Evolutionary conservation across 2,113 vertebrate species (phyloP).

Genomic region (Mustela lutreola): DNA sequence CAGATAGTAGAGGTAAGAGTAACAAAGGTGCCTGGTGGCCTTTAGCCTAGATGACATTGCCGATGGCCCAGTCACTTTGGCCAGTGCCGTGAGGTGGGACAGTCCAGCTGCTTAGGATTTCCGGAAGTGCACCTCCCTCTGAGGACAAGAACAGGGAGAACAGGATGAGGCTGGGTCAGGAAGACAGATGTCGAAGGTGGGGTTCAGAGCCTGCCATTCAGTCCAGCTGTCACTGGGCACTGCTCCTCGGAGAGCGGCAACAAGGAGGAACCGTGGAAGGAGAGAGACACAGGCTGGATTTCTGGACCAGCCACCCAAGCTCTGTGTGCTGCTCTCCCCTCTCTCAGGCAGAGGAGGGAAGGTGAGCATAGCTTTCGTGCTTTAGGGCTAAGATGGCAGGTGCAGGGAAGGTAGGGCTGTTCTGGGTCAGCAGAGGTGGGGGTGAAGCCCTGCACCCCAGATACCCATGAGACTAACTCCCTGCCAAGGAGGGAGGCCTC

Average conservation of each 20-base stretch:
- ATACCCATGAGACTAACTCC: not conserved
- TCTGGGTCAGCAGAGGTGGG: not conserved
- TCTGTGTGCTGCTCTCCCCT: not conserved
- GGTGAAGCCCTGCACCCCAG: not conserved
- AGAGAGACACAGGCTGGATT: not conserved
- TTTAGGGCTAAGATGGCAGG: not conserved
- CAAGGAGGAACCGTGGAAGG: too few species aligned
- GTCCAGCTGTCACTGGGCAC: not conserved
- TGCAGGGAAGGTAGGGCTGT: not conserved
- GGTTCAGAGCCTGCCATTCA: not conserved
- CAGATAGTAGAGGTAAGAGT: not conserved
- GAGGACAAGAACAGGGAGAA: conserved; percentile 29
- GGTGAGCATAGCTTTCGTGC: not conserved
- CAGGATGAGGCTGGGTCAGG: not conserved
- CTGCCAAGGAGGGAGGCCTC: not conserved
- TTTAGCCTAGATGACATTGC: not conserved
- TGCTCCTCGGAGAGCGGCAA: not conserved
- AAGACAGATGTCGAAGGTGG: not conserved
- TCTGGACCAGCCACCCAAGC: not conserved
- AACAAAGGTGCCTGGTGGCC: not conserved
- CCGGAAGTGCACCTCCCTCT: conserved; percentile 73
- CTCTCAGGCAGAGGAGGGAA: not conserved
- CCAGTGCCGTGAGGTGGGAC: not conserved
- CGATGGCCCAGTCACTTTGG: not conserved
- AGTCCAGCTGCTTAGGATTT: conserved; percentile 58